Conservation (phyloP, 2,797 vertebrate species). For the Sebastes taczanowskii region DNA sequence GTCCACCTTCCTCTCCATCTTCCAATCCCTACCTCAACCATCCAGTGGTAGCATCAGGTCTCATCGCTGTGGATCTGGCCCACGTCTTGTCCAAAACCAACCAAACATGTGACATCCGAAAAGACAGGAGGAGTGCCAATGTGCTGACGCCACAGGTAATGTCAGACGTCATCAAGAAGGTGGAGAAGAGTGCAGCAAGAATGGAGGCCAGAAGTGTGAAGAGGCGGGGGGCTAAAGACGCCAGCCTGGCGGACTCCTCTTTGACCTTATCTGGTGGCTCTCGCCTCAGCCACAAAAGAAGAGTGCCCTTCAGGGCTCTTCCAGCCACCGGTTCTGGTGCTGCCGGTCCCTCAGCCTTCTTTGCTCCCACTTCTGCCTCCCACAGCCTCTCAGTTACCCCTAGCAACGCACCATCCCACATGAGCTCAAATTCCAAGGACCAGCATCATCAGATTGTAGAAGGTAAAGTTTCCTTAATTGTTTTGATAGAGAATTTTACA, state of each 20-base stretch:
- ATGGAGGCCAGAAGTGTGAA: neutral
- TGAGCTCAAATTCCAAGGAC: neutral
- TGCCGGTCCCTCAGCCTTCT: neutral
- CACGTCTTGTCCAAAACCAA: neutral
- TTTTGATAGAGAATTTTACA: neutral
- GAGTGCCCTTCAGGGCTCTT: neutral
- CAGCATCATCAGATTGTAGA: neutral
- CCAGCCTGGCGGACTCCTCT: neutral
- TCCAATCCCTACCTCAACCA: neutral
- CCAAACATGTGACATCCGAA: neutral
- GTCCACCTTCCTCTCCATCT: neutral
- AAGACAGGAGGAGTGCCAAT: fast-evolving
- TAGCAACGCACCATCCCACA: neutral
- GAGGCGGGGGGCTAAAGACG: neutral
- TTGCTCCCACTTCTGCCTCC: neutral
- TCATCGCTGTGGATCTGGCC: neutral
- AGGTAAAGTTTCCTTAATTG: neutral
- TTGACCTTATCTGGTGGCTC: neutral
- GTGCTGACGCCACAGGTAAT: neutral
- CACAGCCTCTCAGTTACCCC: fast-evolving
- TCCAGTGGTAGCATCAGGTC: neutral
- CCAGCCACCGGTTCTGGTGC: neutral
- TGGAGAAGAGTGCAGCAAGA: neutral
- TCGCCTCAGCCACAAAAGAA: neutral
- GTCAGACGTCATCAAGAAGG: neutral